Conservation (phyloP, 2,113 vertebrate species). For the Alouatta palliata region DNA sequence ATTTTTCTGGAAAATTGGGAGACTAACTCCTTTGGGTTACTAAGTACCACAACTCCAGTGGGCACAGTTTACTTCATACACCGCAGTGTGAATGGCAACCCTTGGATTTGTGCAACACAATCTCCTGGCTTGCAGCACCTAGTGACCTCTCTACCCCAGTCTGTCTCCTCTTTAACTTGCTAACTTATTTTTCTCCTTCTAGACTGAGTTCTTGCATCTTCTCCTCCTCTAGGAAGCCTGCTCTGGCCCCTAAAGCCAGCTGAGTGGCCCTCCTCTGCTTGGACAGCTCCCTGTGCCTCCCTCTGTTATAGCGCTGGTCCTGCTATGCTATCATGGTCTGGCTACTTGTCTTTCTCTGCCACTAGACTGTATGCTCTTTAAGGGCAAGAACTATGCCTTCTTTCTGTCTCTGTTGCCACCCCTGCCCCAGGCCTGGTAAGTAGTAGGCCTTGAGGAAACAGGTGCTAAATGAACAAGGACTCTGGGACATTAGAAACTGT, state of each 20-base stretch:
- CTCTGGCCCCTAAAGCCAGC: not conserved
- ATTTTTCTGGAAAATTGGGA: not conserved
- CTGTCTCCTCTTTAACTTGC: not conserved
- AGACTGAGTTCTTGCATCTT: not conserved
- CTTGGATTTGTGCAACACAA: not conserved
- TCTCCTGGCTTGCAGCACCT: not conserved
- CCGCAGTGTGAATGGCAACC: not conserved
- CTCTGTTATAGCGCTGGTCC: not conserved
- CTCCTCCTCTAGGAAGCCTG: not conserved
- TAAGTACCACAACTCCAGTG: not conserved
- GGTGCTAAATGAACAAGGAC: slow-evolving; percentile 34
- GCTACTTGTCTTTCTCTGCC: not conserved
- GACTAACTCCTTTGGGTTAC: not conserved
- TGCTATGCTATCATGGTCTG: not conserved
- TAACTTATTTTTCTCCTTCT: slow-evolving; percentile 24
- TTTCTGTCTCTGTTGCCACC: not conserved
- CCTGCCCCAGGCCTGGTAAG: not conserved
- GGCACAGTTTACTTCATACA: not conserved
- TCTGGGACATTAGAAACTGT: slow-evolving; percentile 30
- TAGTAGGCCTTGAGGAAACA: slow-evolving; percentile 29
- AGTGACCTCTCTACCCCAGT: not conserved
- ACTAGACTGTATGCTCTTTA: not conserved
- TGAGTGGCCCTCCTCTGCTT: not conserved
- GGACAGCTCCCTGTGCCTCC: not conserved
- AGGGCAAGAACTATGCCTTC: not conserved